Evolutionary conservation across 1,140 invertebrate genomes (phyloP).

Genomic region (Macrobrachium rosenbergii): DNA sequence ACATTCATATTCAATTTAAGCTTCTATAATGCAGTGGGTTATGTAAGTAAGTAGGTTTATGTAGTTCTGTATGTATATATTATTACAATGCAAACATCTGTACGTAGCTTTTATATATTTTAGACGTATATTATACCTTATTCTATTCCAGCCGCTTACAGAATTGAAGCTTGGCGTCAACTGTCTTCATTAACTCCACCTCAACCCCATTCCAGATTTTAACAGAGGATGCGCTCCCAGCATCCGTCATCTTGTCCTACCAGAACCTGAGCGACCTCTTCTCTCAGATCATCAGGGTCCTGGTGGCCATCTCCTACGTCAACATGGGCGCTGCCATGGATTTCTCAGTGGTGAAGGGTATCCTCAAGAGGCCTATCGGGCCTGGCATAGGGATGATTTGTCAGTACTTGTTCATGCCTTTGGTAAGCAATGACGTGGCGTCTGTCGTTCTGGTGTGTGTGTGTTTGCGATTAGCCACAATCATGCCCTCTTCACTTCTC

Average conservation of each 20-base stretch:
- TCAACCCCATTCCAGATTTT: not conserved
- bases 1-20: too few relatives aligned
- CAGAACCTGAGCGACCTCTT: constrained; percentile 37
- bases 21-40: too few relatives aligned
- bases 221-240: not conserved
- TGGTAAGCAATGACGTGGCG: too few relatives aligned
- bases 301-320: constrained; percentile 69
- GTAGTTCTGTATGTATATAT: too few relatives aligned
- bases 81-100: too few relatives aligned
- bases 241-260: constrained; percentile 43
- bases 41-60: too few relatives aligned
- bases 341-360: constrained; percentile 69
- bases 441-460: too few relatives aligned
- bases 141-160: not conserved
- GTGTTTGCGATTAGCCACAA: too few relatives aligned
- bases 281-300: constrained; percentile 36
- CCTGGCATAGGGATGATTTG: constrained; percentile 70
- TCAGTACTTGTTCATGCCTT: constrained; percentile 72
- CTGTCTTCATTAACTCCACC: too few relatives aligned
- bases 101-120: too few relatives aligned
- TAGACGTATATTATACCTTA: too few relatives aligned
- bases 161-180: not conserved
- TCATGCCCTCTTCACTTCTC: too few relatives aligned
- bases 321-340: constrained; percentile 71
- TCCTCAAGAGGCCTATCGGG: constrained; percentile 69